Conservation (phyloP, 2,888 invertebrate genomes). For the Lepidochitona cinerea region DNA sequence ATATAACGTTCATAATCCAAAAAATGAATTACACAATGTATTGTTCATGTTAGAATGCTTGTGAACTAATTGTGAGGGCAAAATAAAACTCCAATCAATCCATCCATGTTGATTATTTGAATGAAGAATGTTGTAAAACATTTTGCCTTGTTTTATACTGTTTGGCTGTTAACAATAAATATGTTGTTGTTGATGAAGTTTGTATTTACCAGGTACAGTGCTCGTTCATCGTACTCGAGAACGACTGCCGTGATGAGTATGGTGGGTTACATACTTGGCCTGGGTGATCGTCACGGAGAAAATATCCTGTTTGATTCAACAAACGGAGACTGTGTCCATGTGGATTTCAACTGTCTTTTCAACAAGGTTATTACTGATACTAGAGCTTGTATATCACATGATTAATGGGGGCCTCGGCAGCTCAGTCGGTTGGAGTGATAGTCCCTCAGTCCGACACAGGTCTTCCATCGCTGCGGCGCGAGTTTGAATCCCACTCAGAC, state of each 20-base stretch:
- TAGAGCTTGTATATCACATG: too few species aligned
- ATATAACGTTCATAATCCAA: too few species aligned
- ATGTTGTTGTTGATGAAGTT: background rate
- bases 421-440: too few species aligned
- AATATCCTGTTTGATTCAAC: constrained; percentile 94
- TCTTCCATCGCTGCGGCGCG: too few species aligned
- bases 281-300: constrained; percentile 83
- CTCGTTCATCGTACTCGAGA: constrained; percentile 89
- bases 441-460: too few species aligned
- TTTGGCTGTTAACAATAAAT: background rate
- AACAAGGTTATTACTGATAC: constrained; percentile 80
- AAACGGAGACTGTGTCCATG: constrained; percentile 95
- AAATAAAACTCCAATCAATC: too few species aligned
- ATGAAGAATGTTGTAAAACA: background rate
- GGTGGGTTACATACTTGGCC: constrained; percentile 72
- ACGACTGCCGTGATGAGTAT: constrained; percentile 96
- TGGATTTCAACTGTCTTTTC: constrained; percentile 98
- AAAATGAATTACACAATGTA: too few species aligned
- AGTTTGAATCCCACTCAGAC: too few species aligned
- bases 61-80: too few species aligned
- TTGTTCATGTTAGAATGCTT: too few species aligned
- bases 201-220: constrained; percentile 83
- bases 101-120: too few species aligned
- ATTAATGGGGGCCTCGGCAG: too few species aligned
- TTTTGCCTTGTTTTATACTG: background rate